A percentile compares a stretch with the other conserved stretches of the same genome.
These are phyloP conservation scores for Platysternon megacephalum DNA, from an alignment of 2,113 vertebrate genomes.

Conservation along the genomic window DNA sequence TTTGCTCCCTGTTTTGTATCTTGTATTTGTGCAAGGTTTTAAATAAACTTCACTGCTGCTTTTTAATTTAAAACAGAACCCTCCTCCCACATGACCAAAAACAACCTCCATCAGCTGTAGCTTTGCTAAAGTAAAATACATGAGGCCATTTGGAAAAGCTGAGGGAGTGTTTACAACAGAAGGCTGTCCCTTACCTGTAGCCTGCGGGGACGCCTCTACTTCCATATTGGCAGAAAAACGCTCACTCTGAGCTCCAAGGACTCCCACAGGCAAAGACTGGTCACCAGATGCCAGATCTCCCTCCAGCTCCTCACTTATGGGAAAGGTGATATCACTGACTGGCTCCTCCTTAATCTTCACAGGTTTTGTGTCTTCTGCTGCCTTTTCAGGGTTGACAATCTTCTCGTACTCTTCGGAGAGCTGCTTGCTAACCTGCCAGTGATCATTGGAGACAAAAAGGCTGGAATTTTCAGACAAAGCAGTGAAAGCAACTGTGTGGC, in stretches of 20 bases:
- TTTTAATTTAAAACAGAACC: not conserved
- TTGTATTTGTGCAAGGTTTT: not conserved
- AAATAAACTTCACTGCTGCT: not conserved
- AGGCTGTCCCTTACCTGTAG: conserved; percentile 82
- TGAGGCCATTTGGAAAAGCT: not conserved
- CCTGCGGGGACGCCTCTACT: conserved; percentile 92
- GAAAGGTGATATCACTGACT: conserved; percentile 92
- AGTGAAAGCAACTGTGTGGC: conserved; percentile 22
- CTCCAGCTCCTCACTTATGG: conserved; percentile 92
- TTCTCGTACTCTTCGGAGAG: conserved; percentile 96
- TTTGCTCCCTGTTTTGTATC: not conserved
- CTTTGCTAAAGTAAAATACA: not conserved
- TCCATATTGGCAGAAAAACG: conserved; percentile 90
- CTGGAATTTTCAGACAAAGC: conserved; percentile 25
- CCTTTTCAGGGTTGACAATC: conserved; percentile 96
- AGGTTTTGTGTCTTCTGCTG: conserved; percentile 94
- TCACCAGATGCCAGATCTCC: conserved; percentile 92
- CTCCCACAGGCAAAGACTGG: conserved; percentile 91
- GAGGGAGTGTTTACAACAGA: not conserved
- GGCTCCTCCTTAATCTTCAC: conserved; percentile 95
- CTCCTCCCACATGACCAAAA: not conserved
- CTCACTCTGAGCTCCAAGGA: conserved; percentile 88
- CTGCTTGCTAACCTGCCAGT: conserved; percentile 91
- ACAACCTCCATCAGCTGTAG: not conserved
- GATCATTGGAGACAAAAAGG: conserved; percentile 26